A percentile compares a stretch with the other conserved stretches of the same genome.
phyloP scores from a whole-genome alignment of 2,113 vertebrate genomes.

The Microtus montanus region DNA sequence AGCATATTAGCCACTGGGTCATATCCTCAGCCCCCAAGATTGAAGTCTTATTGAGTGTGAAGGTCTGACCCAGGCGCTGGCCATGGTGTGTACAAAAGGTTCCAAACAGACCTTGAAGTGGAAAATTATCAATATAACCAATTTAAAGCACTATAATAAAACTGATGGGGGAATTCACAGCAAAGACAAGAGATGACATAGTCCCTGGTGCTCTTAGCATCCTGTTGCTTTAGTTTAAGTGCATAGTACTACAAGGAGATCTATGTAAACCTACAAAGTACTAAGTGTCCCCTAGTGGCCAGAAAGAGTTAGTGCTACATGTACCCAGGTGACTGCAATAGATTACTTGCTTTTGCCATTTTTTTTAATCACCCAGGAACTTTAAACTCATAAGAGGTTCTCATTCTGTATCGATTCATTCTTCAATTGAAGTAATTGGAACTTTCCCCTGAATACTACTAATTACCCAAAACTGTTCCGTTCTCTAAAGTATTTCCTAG shows the following conservation, averaged over 20 bases:
- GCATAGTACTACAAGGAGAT: not conserved
- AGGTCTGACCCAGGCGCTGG: not conserved
- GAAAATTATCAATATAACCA: not conserved
- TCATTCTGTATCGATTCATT: not conserved
- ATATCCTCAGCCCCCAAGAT: not conserved
- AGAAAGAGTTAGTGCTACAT: slow-evolving; percentile 34
- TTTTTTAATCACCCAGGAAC: not conserved
- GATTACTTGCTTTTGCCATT: not conserved
- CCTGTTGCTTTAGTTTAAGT: not conserved
- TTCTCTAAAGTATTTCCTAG: not conserved
- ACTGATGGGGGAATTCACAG: not conserved
- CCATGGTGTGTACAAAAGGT: not conserved
- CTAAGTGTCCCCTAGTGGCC: slow-evolving; percentile 68
- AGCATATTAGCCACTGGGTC: not conserved
- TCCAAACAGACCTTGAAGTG: slow-evolving; percentile 17
- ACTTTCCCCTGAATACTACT: not conserved
- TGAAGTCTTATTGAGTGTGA: not conserved
- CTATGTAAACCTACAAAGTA: not conserved
- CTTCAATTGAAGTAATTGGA: slow-evolving; percentile 15
- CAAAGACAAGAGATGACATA: not conserved
- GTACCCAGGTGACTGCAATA: not conserved
- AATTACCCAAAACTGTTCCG: not conserved
- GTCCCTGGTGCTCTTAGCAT: not conserved
- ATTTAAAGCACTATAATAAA: not conserved
- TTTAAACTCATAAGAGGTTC: not conserved